These are phyloP conservation scores for Setophaga kirtlandii DNA, from an alignment of 2,113 vertebrate species.

Conservation along the genomic window DNA sequence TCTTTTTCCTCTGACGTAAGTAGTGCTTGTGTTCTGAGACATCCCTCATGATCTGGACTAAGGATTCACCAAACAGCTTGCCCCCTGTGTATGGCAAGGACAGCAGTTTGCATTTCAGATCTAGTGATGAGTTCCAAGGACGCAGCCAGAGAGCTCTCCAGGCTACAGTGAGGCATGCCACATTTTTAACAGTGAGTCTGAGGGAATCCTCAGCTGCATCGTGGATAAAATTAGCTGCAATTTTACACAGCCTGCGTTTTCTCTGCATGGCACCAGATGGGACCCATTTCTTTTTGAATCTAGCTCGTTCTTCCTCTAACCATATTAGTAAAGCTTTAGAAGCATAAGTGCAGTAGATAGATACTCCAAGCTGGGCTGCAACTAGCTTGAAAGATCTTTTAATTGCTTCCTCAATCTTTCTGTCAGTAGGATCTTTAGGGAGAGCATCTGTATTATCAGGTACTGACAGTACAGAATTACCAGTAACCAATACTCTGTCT, in stretches of 20 bases:
- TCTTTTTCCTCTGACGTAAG: background rate
- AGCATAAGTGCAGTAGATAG: conserved; percentile 50
- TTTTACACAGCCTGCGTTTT: conserved; percentile 11
- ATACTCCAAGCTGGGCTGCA: conserved; percentile 51
- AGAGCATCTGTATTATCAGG: background rate
- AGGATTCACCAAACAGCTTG: conserved; percentile 45
- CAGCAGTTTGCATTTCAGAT: conserved; percentile 24
- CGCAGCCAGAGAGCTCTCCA: conserved; percentile 51
- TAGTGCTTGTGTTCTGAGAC: background rate
- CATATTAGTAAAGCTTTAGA: conserved; percentile 51
- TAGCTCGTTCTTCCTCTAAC: conserved; percentile 3
- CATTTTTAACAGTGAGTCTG: conserved; percentile 49
- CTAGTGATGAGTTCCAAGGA: background rate
- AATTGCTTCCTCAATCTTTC: conserved; percentile 53
- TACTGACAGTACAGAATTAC: background rate
- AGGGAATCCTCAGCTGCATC: conserved; percentile 67
- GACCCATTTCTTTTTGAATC: conserved; percentile 10
- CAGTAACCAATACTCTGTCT: background rate
- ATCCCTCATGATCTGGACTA: conserved; percentile 27
- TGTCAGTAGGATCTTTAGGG: conserved; percentile 48
- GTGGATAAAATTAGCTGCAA: conserved; percentile 55
- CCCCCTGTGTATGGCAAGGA: conserved; percentile 33
- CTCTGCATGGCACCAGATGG: conserved; percentile 6
- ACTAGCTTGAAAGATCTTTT: conserved; percentile 60
- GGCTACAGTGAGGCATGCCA: conserved; percentile 48